Evolutionary conservation across 2,113 vertebrate species (phyloP).

Genomic region (Pseudorhombus dupliciocellatus): DNA sequence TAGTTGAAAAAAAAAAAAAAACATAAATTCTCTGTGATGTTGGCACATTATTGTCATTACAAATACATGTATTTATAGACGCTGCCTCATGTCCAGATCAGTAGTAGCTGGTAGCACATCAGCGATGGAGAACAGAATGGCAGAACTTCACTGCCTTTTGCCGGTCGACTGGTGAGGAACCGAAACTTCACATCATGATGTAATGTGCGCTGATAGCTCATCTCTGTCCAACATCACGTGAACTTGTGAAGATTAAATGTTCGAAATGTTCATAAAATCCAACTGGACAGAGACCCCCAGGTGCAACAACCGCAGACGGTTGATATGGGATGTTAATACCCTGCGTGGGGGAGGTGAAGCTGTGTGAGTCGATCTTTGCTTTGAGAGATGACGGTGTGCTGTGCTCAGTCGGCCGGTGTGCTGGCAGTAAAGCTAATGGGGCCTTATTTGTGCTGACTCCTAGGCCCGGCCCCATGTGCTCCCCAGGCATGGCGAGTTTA

Average conservation of each 20-base stretch:
- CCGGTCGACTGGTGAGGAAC: constrained; percentile 5
- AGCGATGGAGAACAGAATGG: constrained; percentile 2
- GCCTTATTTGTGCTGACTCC: constrained; percentile 77
- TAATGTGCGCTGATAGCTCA: constrained; percentile 4
- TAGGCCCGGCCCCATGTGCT: constrained; percentile 47
- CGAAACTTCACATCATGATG: constrained; percentile 6
- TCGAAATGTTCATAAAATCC: constrained; percentile 38
- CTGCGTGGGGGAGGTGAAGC: constrained; percentile 12
- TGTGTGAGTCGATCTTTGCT: constrained; percentile 11
- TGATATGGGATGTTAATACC: no score
- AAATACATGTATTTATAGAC: constrained; percentile 28
- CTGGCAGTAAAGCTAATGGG: constrained; percentile 65
- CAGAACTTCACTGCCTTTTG: constrained; percentile 14
- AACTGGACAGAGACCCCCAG: neutral
- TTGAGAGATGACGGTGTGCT: constrained; percentile 32
- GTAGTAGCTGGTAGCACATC: constrained; percentile 11
- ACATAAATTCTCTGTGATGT: constrained; percentile 3
- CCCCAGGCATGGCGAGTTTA: constrained; percentile 46
- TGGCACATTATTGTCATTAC: constrained; percentile 10
- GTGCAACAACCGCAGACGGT: constrained; percentile 20
- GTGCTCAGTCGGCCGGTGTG: constrained; percentile 41
- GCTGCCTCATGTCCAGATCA: constrained; percentile 17
- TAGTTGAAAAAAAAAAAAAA: neutral
- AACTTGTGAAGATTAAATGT: neutral
- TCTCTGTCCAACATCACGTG: constrained; percentile 22